Base-by-base conservation (phyloP, 2,113 vertebrate genomes). In the Donacobius atricapilla region DNA sequence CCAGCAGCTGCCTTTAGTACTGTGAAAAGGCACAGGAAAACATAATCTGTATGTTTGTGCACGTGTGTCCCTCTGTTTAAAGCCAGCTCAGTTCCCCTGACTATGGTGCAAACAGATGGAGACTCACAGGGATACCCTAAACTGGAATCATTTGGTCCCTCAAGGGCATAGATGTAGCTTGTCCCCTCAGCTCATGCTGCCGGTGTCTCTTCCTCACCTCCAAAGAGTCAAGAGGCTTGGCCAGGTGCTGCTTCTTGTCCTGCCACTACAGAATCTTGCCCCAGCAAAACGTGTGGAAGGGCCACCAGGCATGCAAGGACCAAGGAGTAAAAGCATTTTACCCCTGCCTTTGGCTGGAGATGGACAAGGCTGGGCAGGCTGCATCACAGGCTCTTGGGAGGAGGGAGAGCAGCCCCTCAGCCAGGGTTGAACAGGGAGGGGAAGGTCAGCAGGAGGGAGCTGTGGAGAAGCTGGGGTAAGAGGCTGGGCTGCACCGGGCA, bases 351-450 rank as follows among this genome's bases (percentile, higher is more conserved):
- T 54, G 83, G 37, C 40, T 42, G 85, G 89, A 92, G 56, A 51
- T 56, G 77, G 75, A 72, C 84, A 96, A 91, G 81, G 80, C 57
- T 69, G 81, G 78, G 60, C 82, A 97, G 89, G 90, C 94, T 80
- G 51, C 78, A 64, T 89, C 27, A 31, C 75, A 82, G 85, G 90
- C 72, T 93, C 68, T 56, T 82, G 15, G 3, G 33, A 93, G 65
- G 9, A 71, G 24, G 17, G 27, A 57, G 57, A 72, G 40, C 3
- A 0, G 24, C 16, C 85, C 31, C 60, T 50, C 47, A 50, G 50
- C 63, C 25, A 60, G 48, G n/a, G 15, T 31, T 42, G 39, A 47
- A 22, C 1, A 3, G 28, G 47, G 21, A 25, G 14, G 33, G 31
- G 21, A 65, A 69, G 11, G 63, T 40, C 7, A 19, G 25, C 24